Percentiles rank a stretch among this genome's conserved stretches.
These are phyloP conservation scores for Falco cherrug DNA, from an alignment of 2,797 vertebrate species.

Conservation along the genomic window DNA sequence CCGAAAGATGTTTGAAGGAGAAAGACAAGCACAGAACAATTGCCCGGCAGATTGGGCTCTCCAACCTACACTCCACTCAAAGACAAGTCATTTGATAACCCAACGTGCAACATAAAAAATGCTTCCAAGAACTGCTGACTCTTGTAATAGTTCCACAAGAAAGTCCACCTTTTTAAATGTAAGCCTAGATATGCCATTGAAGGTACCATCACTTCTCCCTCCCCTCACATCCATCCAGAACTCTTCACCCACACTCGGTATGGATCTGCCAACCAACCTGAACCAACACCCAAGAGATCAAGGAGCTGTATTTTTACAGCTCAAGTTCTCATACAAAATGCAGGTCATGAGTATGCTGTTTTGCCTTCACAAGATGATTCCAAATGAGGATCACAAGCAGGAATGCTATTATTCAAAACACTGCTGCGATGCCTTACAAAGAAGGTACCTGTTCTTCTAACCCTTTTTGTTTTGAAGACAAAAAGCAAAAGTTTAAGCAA, in stretches of 20 bases:
- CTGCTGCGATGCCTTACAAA: neutral
- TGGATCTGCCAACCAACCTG: neutral
- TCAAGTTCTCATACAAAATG: neutral
- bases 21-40: neutral
- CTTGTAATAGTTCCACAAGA: neutral
- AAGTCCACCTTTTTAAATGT: neutral
- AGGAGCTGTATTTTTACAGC: neutral
- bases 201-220: neutral
- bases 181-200: neutral
- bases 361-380: neutral
- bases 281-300: neutral
- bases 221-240: rapidly evolving
- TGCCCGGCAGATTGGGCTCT: neutral
- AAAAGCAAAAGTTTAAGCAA: neutral
- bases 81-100: rapidly evolving
- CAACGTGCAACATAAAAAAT: neutral
- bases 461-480: neutral
- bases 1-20: neutral
- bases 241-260: neutral
- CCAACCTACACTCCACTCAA: rapidly evolving
- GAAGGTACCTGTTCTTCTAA: neutral
- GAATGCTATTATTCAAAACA: neutral
- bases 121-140: neutral
- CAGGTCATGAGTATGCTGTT: neutral
- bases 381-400: neutral